phyloP scores from a whole-genome alignment of 2,888 invertebrate species.

The Diachrysia chrysitis region DNA sequence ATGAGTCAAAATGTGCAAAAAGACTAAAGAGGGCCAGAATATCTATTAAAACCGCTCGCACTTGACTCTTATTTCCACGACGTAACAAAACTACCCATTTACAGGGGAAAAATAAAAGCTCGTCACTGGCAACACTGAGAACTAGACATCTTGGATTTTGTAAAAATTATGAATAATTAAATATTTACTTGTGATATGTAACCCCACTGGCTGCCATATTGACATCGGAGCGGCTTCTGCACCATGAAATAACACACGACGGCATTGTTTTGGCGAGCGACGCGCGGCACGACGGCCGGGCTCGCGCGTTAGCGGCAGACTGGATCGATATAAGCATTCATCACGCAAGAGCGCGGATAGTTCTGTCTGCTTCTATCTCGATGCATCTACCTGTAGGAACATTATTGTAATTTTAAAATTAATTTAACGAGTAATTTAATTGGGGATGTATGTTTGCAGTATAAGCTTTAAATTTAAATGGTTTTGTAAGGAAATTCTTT shows the following conservation, averaged over 20 bases:
- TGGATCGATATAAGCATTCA: constrained; percentile 4
- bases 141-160: not conserved
- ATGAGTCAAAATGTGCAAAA: not conserved
- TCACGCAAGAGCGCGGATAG: constrained; percentile 6
- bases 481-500: too few species aligned
- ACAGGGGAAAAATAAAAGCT: not conserved
- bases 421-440: not conserved
- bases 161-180: not conserved
- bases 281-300: constrained; percentile 2
- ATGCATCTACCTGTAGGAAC: not conserved
- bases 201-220: not conserved
- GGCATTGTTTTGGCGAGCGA: constrained; percentile 1
- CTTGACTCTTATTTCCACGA: not conserved
- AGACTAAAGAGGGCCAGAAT: too few species aligned
- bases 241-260: constrained; percentile 3
- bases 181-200: constrained; percentile 1
- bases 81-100: not conserved
- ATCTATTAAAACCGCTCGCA: not conserved
- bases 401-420: not conserved
- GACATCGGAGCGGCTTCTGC: not conserved
- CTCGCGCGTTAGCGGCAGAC: not conserved
- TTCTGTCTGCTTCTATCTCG: constrained; percentile 1
- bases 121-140: not conserved
- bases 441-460: not conserved
- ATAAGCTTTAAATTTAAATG: not conserved